Base-by-base conservation (phyloP, 2,888 invertebrate genomes). In the Agapetus fuscipes region DNA sequence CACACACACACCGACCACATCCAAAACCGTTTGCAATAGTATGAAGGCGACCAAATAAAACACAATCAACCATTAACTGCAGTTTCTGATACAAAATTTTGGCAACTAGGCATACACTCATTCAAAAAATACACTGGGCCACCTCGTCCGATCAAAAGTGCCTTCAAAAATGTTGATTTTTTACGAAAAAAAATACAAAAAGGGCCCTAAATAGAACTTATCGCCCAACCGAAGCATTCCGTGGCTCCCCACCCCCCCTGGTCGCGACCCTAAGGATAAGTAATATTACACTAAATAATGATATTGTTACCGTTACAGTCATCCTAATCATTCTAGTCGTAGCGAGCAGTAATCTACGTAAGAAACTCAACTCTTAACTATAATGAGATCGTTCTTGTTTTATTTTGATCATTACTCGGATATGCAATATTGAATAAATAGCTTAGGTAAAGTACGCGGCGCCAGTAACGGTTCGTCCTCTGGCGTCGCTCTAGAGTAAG, bases 141-240 rank as follows among this genome's bases (percentile, higher is more conserved):
- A 80, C 77, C 78, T 83, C 85, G 87, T 87, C 87, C 86, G 85
- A 81, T 81, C 82, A 80, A 79, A 87, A 86, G 87, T 87, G 87
- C 87, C 87, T 87, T 87, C 87, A 83, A 76, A 66, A 63, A 76
- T 79, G 76, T 83, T 83, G 80, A 76, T 80, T 85, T 86, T 85
- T 81, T 83, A 81, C 80, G 76, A 79, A 77, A 78, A 75, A 75
- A 69, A 76, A 76, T 76, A 78, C 76, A 76, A 78, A 74, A 71
- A 70, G 80, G 86, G 84, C 86, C 86, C 86, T 81, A 80, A 81
- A 86, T 86, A 87, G 85, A 70, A 81, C 81, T 72, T 72, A 66
- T 69, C 65, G 75, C 79, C 78, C 76, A 75, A 73, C 77, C 76
- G 72, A 77, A 76, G 60, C 54, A 56, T 56, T 58, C 46, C 59